A percentile compares a stretch with the other conserved stretches of the same genome.
Conservation (phyloP, 2,888 invertebrate species). For the Drosophila neotestacea region DNA sequence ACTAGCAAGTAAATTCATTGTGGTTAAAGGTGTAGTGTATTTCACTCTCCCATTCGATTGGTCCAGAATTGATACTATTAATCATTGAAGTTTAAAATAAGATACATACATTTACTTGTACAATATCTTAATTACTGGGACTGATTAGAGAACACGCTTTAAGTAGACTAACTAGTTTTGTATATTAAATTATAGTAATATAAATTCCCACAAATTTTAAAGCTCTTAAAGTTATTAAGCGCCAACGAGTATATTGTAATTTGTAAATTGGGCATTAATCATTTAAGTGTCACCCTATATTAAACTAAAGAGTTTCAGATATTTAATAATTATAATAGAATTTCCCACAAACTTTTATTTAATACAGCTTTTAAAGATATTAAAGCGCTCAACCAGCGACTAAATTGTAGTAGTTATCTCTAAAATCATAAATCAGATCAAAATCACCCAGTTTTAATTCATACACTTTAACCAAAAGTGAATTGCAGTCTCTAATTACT, state of each 20-base stretch:
- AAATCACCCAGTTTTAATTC: conserved; percentile 6
- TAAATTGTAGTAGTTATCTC: neutral
- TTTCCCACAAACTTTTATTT: neutral
- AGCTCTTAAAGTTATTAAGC: too few species aligned
- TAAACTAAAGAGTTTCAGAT: too few species aligned
- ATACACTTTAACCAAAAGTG: neutral
- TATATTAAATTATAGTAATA: too few species aligned
- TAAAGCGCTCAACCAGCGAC: neutral
- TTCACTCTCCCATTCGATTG: neutral
- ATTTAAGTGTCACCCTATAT: too few species aligned
- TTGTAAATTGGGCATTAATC: too few species aligned
- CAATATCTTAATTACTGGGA: neutral
- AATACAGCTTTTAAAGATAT: neutral
- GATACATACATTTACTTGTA: neutral
- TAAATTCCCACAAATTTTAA: too few species aligned
- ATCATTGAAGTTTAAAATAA: neutral
- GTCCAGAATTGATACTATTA: conserved; percentile 4
- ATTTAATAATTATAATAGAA: too few species aligned
- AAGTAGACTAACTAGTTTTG: too few species aligned
- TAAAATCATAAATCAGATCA: conserved; percentile 1
- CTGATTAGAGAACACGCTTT: neutral
- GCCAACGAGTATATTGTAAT: too few species aligned
- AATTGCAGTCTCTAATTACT: conserved; percentile 29
- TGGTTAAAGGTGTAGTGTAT: conserved; percentile 18
- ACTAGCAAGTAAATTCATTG: conserved; percentile 10